Base-by-base conservation (phyloP, 64 coral and sea anemone species). In the Platygyra sinensis region DNA sequence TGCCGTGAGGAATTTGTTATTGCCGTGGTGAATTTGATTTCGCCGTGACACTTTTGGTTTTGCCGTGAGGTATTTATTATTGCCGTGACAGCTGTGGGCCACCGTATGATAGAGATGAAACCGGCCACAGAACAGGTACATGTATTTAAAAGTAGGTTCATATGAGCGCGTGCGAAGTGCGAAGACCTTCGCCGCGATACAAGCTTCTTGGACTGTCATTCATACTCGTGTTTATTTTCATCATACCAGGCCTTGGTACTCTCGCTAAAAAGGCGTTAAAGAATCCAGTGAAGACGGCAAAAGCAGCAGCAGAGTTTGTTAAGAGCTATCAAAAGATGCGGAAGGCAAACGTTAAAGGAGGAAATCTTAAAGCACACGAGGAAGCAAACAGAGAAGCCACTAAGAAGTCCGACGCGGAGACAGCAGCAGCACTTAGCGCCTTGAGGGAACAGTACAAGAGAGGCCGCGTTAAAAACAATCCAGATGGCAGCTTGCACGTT, bases 91-190 rank as follows among this genome's bases (percentile, higher is more conserved):
- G n/a, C n/a, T n/a, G n/a, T n/a, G n/a, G n/a, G n/a, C n/a, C n/a
- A n/a, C n/a, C n/a, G n/a, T n/a, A n/a, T n/a, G n/a, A n/a, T 14
- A 78, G 87, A 24, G 87, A 94, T 89, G 80, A 86, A 60, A 94
- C 87, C 49, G 92, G 92, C 30, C 92, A 94, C 80, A 51, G 87
- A 57, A 94, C 92, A 54, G 92, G 87, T 93, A 94, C 92, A 54
- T 87, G 87, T 93, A 69, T 77, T 71, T 77, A 36, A 52, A 24
- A 61, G n/a, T 11, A 14, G 16, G 33, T 36, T 3, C 33, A 36
- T 36, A 36, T 36, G 33, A 36, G 33, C 33, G 33, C 33, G 33
- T 36, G 33, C 33, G 33, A 36, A 36, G 1, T 3, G 33, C 3
- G 81, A 0, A 22, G 75, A 15, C 3, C 74, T 6, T 28, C 33